Evolutionary conservation across 2,113 vertebrate genomes (phyloP), one percentile per base, ranked within the genome.

Genomic region (Oxygymnocypris stewartii): DNA sequence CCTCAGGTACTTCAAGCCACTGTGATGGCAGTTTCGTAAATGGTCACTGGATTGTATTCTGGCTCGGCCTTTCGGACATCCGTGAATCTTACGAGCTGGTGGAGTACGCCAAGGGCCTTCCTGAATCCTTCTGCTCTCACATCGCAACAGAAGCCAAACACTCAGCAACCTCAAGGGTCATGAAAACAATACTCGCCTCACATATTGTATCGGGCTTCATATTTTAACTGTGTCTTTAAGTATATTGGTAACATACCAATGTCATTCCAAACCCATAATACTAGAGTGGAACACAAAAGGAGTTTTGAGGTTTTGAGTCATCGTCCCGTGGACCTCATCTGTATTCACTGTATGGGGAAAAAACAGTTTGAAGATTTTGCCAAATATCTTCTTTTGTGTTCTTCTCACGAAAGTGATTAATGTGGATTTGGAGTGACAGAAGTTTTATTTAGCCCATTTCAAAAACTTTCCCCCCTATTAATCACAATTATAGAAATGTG

Each of bases 1-100:
- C 4, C 73, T 4, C 90, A 97, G 96, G 96, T 97, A 97, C 88
- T 97, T 97, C 88, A 97, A 96, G 87, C 96, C n/a, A 97, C n/a
- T 95, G 96, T 1, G 96, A 97, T 0, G 96, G 96, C 31, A 97
- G 96, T 91, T 96, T 96, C 31, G 94, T 93, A 10, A 95, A 95
- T 31, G 95, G 96, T 37, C 90, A 89, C 54, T 97, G 96, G 96
- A 97, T 95, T 9, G 94, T 97, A 57, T 97, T 97, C 93, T 97
- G 96, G 96, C 94, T 96, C 0, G 96, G 96, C 20, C 93, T 97
- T 67, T 91, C 92, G 0, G 96, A 97, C 86, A 96, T 97, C 84
- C 94, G 96, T 83, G 96, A 97, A 74, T 97, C 96, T 35, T 97
- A 96, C 0, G 94, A 95, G 85, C 92, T 97, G 84, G 96, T 97